These are phyloP conservation scores for Hetaerina titia DNA, from an alignment of 2,888 invertebrate genomes.

Conservation along the genomic window DNA sequence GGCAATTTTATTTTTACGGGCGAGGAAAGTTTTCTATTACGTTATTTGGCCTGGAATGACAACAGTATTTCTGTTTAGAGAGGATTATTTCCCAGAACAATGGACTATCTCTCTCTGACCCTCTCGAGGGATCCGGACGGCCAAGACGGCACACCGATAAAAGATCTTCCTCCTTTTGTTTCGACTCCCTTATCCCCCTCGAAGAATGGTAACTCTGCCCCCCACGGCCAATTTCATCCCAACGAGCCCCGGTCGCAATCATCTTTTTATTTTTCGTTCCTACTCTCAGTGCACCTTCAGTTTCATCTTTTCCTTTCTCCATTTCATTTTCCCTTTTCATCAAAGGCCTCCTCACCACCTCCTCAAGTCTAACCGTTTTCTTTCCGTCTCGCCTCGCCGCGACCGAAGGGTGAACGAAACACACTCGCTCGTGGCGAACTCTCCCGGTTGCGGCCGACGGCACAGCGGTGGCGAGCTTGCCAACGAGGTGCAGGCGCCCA, in stretches of 20 bases:
- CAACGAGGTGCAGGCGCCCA: too few species aligned
- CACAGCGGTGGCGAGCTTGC: too few species aligned
- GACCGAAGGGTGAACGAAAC: too few species aligned
- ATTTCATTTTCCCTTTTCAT: neutral
- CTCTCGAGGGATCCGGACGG: neutral
- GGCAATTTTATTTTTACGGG: neutral
- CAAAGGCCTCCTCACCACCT: neutral
- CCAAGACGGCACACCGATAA: neutral
- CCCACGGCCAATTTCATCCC: neutral
- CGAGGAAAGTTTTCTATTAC: neutral
- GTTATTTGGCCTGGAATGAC: neutral
- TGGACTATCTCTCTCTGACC: neutral
- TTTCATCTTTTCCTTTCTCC: neutral
- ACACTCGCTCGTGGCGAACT: too few species aligned
- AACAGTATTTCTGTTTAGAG: constrained; percentile 22
- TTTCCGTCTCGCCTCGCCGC: neutral
- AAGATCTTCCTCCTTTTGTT: neutral
- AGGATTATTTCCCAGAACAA: constrained; percentile 18
- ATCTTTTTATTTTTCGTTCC: neutral
- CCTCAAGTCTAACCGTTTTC: neutral
- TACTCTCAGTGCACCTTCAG: neutral
- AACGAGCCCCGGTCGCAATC: neutral
- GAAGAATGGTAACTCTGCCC: neutral
- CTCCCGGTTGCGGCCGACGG: too few species aligned
- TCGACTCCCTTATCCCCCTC: neutral